Base-by-base conservation (phyloP, 2,113 vertebrate species). In the Lepus americanus region DNA sequence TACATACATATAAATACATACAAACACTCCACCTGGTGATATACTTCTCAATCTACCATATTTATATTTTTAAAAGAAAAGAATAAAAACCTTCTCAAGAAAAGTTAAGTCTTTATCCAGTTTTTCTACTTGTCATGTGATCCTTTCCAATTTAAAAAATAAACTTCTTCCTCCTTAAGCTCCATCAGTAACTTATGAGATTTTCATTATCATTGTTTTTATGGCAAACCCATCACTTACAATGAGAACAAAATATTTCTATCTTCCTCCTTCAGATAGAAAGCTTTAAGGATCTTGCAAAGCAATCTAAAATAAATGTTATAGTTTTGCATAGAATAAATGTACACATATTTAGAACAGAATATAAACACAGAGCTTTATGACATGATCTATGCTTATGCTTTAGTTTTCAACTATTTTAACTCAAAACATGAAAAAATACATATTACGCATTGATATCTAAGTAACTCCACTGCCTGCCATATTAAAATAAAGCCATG, bases 171-270 rank as follows among this genome's bases (percentile, higher is more conserved):
- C 83, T 76, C 87, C 85, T 87, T 20, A 87, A 82, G 33, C 3
- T 90, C 36, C 83, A 89, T 80, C 33, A 91, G 80, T 81, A 88
- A 81, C 25, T 79, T 36, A 74, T 59, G 36, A 83, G 55, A 55
- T 76, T 90, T 81, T 93, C 79, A 94, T 67, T 94, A 89, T 63
- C 82, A 69, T 17, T 96, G 70, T 25, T 93, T 5, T 16, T 93
- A 11, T 92, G 9, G 27, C 53, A 94, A 87, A 92, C 33, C 33
- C 25, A 94, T 76, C 39, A 87, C 66, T 78, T 92, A 82, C 88
- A 91, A 89, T 66, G 66, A 94, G 49, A 88, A 83, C 31, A 95
- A 96, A 76, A 80, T 89, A 97, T 59, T 93, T 91, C 49, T 89
- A n/a, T 31, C 61, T 84, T 89, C 36, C 53, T 90, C 49, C 59